Evolutionary conservation across 2,113 vertebrate species (phyloP).

Genomic region (Bolborhynchus lineola): DNA sequence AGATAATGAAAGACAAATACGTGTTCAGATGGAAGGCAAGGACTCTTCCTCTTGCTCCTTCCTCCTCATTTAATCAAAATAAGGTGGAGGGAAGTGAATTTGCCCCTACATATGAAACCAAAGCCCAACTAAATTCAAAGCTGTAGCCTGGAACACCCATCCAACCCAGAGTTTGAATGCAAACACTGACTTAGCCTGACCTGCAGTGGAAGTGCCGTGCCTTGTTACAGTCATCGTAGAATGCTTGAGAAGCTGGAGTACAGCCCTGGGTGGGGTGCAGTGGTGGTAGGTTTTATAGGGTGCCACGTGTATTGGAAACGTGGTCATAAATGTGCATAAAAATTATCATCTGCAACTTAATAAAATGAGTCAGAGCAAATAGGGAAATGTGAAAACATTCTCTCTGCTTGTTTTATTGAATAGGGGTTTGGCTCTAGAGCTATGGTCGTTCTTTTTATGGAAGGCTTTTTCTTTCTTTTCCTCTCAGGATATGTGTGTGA

Average conservation of each 20-base stretch:
- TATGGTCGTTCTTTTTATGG: not conserved
- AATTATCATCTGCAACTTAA: constrained; percentile 56
- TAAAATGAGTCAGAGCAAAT: constrained; percentile 66
- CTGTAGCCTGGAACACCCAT: not conserved
- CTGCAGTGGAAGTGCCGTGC: not conserved
- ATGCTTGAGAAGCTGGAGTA: not conserved
- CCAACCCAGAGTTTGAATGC: not conserved
- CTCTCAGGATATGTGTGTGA: not conserved
- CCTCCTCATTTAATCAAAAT: not conserved
- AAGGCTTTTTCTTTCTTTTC: not conserved
- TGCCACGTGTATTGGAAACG: constrained; percentile 49
- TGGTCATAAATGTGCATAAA: constrained; percentile 64
- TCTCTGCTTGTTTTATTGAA: constrained; percentile 42
- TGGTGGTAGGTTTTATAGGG: constrained; percentile 51
- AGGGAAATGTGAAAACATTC: constrained; percentile 62
- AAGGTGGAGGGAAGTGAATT: not conserved
- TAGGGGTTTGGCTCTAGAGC: not conserved
- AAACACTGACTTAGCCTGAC: not conserved
- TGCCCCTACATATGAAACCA: not conserved
- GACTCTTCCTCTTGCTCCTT: not conserved
- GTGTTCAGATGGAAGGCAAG: not conserved
- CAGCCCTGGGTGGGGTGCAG: constrained; percentile 6
- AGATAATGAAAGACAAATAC: not conserved
- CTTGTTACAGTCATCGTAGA: not conserved
- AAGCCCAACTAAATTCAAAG: not conserved